Conservation (phyloP, 1,140 invertebrate species). For the Camponotus vicinus region DNA sequence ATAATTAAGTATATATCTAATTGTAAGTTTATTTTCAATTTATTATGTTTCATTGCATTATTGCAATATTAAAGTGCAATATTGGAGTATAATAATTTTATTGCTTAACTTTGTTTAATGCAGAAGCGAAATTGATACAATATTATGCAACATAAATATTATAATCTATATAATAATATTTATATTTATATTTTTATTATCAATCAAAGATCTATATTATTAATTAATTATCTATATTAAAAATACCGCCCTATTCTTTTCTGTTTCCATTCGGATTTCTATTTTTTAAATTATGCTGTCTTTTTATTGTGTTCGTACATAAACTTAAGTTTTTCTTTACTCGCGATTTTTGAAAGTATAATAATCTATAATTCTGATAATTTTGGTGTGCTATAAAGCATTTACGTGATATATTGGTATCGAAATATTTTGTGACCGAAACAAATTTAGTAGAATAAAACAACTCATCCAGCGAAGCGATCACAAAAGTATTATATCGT, state of each 20-base stretch:
- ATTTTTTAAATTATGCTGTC: background rate
- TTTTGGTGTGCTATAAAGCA: background rate
- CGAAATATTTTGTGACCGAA: background rate
- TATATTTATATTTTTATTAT: background rate
- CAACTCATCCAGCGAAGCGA: background rate
- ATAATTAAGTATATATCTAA: background rate
- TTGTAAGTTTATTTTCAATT: background rate
- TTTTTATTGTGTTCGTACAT: background rate
- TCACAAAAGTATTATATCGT: background rate
- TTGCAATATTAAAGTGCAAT: background rate
- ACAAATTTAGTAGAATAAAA: slow-evolving; percentile 14
- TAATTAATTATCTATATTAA: slow-evolving; percentile 2
- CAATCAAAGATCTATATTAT: background rate
- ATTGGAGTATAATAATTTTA: background rate
- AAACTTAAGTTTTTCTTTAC: background rate
- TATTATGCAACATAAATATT: background rate
- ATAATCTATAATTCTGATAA: background rate
- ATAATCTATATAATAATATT: background rate
- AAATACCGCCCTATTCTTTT: background rate
- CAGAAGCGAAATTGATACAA: background rate
- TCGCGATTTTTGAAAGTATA: background rate
- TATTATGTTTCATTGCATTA: background rate
- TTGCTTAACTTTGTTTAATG: background rate
- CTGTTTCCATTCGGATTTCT: background rate
- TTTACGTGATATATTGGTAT: background rate